These are phyloP conservation scores for Pholis gunnellus DNA, from an alignment of 2,113 vertebrate species.

Conservation along the genomic window DNA sequence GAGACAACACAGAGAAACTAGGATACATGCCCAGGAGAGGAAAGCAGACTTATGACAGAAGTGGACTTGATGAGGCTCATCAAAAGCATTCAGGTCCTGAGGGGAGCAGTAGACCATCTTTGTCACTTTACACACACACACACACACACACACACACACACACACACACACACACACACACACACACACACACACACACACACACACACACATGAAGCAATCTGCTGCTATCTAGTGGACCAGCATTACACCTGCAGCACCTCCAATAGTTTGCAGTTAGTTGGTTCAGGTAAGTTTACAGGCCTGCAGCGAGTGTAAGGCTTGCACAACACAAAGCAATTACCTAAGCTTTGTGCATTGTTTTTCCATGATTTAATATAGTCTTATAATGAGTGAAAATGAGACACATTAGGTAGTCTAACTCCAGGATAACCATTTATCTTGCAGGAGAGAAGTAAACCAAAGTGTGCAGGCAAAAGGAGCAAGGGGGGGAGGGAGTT, in stretches of 20 bases:
- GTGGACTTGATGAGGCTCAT: constrained; percentile 68
- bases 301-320: constrained; percentile 35
- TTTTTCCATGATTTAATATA: constrained; percentile 1
- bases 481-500: neutral
- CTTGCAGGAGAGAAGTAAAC: neutral
- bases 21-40: constrained; percentile 51
- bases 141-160: constrained; percentile 17
- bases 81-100: constrained; percentile 61
- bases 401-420: neutral
- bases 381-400: neutral
- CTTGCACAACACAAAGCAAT: constrained; percentile 18
- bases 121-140: constrained; percentile 28
- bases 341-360: neutral
- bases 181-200: constrained; percentile 44
- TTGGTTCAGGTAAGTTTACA: constrained; percentile 32
- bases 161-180: constrained; percentile 26
- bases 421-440: constrained; percentile 6
- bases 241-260: constrained; percentile 64
- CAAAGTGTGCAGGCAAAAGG: neutral
- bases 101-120: constrained; percentile 53
- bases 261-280: constrained; percentile 17
- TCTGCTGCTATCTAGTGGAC: constrained; percentile 79
- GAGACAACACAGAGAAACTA: constrained; percentile 51
- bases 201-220: constrained; percentile 56
- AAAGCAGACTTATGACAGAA: constrained; percentile 53